phyloP scores from a whole-genome alignment of 1,140 invertebrate genomes.

The Forficula auricularia region DNA sequence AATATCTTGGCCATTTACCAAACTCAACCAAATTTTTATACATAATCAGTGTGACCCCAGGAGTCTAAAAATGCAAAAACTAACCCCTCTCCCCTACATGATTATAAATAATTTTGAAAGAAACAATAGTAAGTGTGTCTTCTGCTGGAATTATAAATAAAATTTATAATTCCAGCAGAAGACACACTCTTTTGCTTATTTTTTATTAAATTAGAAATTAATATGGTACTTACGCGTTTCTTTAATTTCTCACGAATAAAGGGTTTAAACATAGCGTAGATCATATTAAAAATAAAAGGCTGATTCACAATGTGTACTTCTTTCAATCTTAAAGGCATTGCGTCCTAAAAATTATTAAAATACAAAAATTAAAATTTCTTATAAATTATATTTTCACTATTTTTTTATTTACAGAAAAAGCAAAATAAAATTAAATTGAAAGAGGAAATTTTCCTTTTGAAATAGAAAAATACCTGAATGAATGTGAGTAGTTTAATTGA shows the following conservation, averaged over 20 bases:
- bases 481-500: constrained; percentile 55
- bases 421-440: not conserved
- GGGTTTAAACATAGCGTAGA: constrained; percentile 75
- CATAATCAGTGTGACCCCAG: too few species aligned
- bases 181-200: too few species aligned
- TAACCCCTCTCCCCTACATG: too few species aligned
- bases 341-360: constrained; percentile 38
- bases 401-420: not conserved
- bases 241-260: constrained; percentile 70
- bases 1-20: too few species aligned
- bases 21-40: too few species aligned
- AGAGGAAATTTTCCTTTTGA: too few species aligned
- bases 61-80: too few species aligned
- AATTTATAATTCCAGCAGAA: too few species aligned
- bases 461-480: constrained; percentile 43
- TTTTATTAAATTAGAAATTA: too few species aligned
- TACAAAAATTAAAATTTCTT: not conserved
- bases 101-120: too few species aligned
- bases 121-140: too few species aligned
- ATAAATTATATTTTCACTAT: not conserved
- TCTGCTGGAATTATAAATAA: too few species aligned
- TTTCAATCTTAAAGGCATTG: constrained; percentile 72
- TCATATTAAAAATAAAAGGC: constrained; percentile 71
- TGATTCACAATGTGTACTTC: constrained; percentile 82
- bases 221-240: constrained; percentile 52